These are phyloP conservation scores for Danaus plexippus DNA, from an alignment of 1,140 invertebrate species.

Conservation along the genomic window DNA sequence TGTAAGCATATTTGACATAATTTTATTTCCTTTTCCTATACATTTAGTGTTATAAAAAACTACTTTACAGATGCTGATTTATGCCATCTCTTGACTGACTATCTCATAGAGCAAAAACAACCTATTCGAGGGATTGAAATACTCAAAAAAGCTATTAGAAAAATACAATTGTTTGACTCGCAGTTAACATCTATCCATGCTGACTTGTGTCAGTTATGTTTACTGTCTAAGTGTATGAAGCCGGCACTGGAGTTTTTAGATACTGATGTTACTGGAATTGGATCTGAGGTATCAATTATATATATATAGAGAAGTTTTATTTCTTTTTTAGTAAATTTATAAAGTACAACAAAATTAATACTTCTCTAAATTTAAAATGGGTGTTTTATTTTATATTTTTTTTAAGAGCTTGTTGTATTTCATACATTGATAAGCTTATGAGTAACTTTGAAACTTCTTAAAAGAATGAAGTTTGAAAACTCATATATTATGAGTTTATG, in stretches of 20 bases:
- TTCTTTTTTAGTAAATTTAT: no score
- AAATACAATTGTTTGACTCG: slow-evolving; percentile 88
- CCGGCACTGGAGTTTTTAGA: slow-evolving; percentile 91
- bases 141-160: slow-evolving; percentile 87
- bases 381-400: no score
- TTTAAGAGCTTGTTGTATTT: no score
- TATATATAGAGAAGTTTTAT: no score
- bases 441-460: no score
- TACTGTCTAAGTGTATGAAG: slow-evolving; percentile 93
- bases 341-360: no score
- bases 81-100: slow-evolving; percentile 86
- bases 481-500: no score
- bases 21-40: background rate
- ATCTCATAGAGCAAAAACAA: slow-evolving; percentile 82
- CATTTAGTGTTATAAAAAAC: slow-evolving; percentile 7
- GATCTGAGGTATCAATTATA: slow-evolving; percentile 77
- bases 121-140: slow-evolving; percentile 89
- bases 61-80: slow-evolving; percentile 84
- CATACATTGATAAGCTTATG: no score
- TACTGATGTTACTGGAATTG: slow-evolving; percentile 92
- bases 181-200: slow-evolving; percentile 95
- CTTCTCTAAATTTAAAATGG: no score
- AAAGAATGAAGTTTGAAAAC: no score
- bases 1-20: slow-evolving; percentile 75
- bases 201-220: slow-evolving; percentile 93